These are phyloP conservation scores for Marasmarcha lunaedactyla DNA, from an alignment of 2,888 invertebrate species.

Conservation along the genomic window DNA sequence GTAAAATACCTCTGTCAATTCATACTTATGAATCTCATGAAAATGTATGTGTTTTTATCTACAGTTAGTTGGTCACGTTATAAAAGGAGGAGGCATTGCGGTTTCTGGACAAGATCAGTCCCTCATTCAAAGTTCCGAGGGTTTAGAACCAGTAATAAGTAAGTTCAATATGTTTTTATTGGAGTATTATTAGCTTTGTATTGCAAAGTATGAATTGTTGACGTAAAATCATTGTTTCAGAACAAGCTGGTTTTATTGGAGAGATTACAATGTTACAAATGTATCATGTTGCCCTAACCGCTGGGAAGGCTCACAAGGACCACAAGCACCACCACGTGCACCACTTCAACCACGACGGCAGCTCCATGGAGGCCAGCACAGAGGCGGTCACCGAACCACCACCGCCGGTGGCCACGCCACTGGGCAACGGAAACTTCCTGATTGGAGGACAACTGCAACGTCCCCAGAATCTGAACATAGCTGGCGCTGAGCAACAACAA, in stretches of 20 bases:
- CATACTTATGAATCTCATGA: no score
- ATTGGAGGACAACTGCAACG: conserved; percentile 76
- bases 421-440: conserved; percentile 68
- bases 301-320: conserved; percentile 88
- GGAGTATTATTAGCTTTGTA: no score
- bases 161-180: conserved; percentile 18
- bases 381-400: conserved; percentile 69
- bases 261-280: conserved; percentile 86
- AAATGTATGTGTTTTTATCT: no score
- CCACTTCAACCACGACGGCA: conserved; percentile 81
- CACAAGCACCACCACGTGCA: conserved; percentile 91
- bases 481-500: conserved; percentile 40
- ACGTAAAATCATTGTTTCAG: no score
- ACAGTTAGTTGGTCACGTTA: conserved; percentile 81
- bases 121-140: conserved; percentile 37
- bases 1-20: no score
- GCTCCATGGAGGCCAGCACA: conserved; percentile 69
- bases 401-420: conserved; percentile 44
- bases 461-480: conserved; percentile 64
- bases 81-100: conserved; percentile 80
- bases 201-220: no score
- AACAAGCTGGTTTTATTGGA: conserved; percentile 73
- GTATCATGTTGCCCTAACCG: conserved; percentile 84
- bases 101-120: conserved; percentile 82
- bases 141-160: conserved; percentile 35